A percentile compares a stretch with the other conserved stretches of the same genome.
phyloP scores from a whole-genome alignment of 2,888 invertebrate species.

The Noctua janthe region DNA sequence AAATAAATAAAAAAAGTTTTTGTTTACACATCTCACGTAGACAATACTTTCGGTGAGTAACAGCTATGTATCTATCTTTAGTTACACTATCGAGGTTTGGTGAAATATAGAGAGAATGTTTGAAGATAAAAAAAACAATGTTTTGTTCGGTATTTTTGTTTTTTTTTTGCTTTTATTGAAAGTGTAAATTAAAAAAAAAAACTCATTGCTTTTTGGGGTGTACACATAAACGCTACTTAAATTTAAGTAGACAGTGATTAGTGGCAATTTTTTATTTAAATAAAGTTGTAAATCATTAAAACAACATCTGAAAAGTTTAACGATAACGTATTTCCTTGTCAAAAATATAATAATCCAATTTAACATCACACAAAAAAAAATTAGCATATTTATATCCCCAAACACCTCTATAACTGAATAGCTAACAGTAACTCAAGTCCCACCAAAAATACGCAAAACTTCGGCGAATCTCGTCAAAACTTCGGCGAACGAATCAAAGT shows the following conservation, averaged over 20 bases:
- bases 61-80: slow-evolving; percentile 28
- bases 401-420: slow-evolving; percentile 67
- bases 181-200: background rate
- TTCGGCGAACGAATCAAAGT: slow-evolving; percentile 72
- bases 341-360: slow-evolving; percentile 1
- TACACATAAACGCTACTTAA: background rate
- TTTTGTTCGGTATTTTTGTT: background rate
- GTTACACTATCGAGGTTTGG: slow-evolving; percentile 30
- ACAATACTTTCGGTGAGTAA: slow-evolving; percentile 50
- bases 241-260: background rate
- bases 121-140: background rate
- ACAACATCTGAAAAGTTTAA: background rate
- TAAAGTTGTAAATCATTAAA: background rate
- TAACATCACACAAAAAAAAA: slow-evolving; percentile 29
- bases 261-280: background rate
- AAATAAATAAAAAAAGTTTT: slow-evolving; percentile 57
- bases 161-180: background rate
- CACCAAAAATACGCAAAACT: slow-evolving; percentile 66
- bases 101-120: slow-evolving; percentile 17
- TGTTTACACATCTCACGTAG: slow-evolving; percentile 58
- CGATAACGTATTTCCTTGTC: background rate
- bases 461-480: slow-evolving; percentile 70
- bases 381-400: slow-evolving; percentile 61
- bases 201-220: background rate
- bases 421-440: slow-evolving; percentile 62